Evolutionary conservation across 2,113 vertebrate genomes (phyloP).

Genomic region (Dolichallabes microphthalmus): DNA sequence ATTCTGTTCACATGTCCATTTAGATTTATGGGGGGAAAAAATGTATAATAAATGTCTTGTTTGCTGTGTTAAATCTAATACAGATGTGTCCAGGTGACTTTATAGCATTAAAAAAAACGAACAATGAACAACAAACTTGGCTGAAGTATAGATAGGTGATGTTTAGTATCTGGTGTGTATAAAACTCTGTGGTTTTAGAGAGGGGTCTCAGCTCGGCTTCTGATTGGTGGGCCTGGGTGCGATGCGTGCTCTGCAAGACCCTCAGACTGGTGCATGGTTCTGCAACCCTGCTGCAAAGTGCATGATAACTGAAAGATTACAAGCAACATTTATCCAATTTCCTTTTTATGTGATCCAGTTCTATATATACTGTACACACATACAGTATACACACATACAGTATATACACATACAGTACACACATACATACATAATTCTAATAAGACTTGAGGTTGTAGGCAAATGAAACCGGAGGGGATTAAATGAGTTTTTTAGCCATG

Average conservation of each 20-base stretch:
- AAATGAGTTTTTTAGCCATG: background rate
- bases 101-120: background rate
- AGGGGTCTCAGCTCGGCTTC: conserved; percentile 23
- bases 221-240: conserved; percentile 59
- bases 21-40: background rate
- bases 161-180: conserved; percentile 18
- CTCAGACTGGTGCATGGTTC: conserved; percentile 56
- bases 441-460: background rate
- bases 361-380: background rate
- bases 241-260: conserved; percentile 51
- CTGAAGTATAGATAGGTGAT: background rate
- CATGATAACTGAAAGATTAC: conserved; percentile 1
- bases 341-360: conserved; percentile 18
- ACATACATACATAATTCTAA: background rate
- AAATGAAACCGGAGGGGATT: background rate
- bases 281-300: conserved; percentile 64
- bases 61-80: background rate
- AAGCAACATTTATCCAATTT: conserved; percentile 9
- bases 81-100: background rate
- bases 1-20: background rate
- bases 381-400: background rate
- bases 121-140: background rate
- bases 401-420: background rate
- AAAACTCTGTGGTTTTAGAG: conserved; percentile 35
- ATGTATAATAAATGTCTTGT: background rate